Percentiles rank a stretch among this genome's conserved stretches.
Conservation (phyloP, 2,888 invertebrate species). For the Lasioglossum figueresi region DNA sequence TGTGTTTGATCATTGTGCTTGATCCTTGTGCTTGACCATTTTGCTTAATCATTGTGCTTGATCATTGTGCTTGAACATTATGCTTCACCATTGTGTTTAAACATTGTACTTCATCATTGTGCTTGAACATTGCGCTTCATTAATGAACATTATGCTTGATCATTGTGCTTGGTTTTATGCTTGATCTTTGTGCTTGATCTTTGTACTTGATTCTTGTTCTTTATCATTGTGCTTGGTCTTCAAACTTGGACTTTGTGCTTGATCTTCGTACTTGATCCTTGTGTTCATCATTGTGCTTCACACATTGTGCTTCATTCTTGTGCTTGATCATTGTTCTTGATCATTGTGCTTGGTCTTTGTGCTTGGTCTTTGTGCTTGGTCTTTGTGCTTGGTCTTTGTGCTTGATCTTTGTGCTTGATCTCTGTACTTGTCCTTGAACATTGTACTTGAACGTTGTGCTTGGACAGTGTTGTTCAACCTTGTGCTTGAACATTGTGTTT, state of each 20-base stretch:
- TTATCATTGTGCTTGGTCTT: neutral
- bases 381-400: neutral
- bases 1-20: neutral
- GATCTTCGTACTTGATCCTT: no score
- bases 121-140: no score
- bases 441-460: no score
- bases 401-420: no score
- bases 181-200: neutral
- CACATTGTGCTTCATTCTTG: neutral
- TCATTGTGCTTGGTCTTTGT: neutral
- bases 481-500: neutral
- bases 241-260: no score
- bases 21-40: rapidly evolving
- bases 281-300: neutral
- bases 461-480: rapidly evolving
- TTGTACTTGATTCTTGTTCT: neutral
- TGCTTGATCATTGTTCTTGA: neutral
- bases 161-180: neutral
- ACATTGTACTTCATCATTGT: neutral
- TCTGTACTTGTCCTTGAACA: rapidly evolving
- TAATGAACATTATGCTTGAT: no score
- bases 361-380: neutral
- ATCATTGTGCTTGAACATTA: neutral
- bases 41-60: neutral
- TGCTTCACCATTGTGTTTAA: neutral